phyloP scores from a whole-genome alignment of 2,113 vertebrate genomes.

The Stercorarius parasiticus region DNA sequence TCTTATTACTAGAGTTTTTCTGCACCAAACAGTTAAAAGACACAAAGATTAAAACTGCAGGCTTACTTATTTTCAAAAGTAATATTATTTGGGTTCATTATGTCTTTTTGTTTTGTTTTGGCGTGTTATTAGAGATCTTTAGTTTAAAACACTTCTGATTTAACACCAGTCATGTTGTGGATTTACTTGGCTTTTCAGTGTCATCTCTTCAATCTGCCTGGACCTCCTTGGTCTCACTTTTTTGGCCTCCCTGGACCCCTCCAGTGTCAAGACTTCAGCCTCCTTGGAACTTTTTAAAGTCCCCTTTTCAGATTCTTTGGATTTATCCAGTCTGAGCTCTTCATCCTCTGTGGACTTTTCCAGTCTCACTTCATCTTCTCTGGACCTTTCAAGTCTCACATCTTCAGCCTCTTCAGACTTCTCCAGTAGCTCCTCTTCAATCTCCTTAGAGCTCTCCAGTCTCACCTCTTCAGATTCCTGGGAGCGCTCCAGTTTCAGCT shows the following conservation, averaged over 20 bases:
- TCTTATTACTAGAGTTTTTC: neutral
- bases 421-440: slow-evolving; percentile 44
- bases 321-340: slow-evolving; percentile 59
- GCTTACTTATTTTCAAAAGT: neutral
- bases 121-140: neutral
- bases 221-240: slow-evolving; percentile 44
- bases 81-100: neutral
- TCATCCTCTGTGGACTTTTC: slow-evolving; percentile 61
- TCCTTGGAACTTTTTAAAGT: slow-evolving; percentile 60
- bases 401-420: slow-evolving; percentile 45
- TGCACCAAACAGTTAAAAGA: neutral
- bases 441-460: slow-evolving; percentile 63
- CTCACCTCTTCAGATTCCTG: slow-evolving; percentile 58
- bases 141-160: slow-evolving; percentile 1
- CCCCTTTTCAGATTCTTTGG: slow-evolving; percentile 59
- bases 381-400: slow-evolving; percentile 55
- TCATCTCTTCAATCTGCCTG: neutral
- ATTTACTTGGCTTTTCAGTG: slow-evolving; percentile 48
- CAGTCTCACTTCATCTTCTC: slow-evolving; percentile 51
- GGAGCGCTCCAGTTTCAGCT: slow-evolving; percentile 58
- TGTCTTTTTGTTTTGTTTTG: neutral
- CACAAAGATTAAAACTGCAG: neutral
- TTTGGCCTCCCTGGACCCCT: slow-evolving; percentile 63
- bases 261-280: slow-evolving; percentile 37
- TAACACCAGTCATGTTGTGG: neutral